Evolutionary conservation across 2,888 invertebrate species (phyloP).

Genomic region (Allacma fusca): DNA sequence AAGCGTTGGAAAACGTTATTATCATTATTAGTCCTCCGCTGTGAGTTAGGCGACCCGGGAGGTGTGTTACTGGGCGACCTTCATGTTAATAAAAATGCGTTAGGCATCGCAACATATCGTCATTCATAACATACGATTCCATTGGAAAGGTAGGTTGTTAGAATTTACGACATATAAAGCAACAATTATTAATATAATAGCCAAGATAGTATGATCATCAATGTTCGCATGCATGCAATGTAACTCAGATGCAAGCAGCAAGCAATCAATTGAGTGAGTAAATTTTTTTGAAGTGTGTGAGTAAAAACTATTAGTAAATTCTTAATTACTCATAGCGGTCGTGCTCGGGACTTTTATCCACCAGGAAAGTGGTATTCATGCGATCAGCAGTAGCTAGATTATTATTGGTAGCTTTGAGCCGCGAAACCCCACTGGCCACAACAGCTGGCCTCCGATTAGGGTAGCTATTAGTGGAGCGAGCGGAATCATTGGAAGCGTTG

Average conservation of each 20-base stretch:
- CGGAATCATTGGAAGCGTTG: background rate
- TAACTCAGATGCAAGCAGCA: no score
- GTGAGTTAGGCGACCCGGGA: constrained; percentile 70
- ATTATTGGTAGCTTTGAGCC: constrained; percentile 35
- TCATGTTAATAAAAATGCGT: constrained; percentile 9
- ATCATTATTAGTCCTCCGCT: constrained; percentile 67
- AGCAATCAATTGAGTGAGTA: background rate
- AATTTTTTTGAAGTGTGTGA: background rate
- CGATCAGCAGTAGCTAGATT: constrained; percentile 17
- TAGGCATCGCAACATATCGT: background rate
- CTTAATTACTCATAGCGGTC: constrained; percentile 39
- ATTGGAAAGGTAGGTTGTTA: no score
- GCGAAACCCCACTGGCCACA: constrained; percentile 27
- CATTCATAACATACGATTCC: no score
- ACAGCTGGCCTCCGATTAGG: constrained; percentile 24
- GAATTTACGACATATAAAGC: no score
- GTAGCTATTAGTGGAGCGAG: constrained; percentile 28
- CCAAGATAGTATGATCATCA: no score
- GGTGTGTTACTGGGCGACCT: constrained; percentile 64
- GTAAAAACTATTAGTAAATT: background rate
- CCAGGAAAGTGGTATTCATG: constrained; percentile 27
- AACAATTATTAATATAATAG: no score
- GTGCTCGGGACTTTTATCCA: constrained; percentile 34
- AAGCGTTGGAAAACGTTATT: constrained; percentile 80
- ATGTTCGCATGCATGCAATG: no score